Conservation (phyloP, 2,888 invertebrate genomes). For the Polydesmus complanatus region DNA sequence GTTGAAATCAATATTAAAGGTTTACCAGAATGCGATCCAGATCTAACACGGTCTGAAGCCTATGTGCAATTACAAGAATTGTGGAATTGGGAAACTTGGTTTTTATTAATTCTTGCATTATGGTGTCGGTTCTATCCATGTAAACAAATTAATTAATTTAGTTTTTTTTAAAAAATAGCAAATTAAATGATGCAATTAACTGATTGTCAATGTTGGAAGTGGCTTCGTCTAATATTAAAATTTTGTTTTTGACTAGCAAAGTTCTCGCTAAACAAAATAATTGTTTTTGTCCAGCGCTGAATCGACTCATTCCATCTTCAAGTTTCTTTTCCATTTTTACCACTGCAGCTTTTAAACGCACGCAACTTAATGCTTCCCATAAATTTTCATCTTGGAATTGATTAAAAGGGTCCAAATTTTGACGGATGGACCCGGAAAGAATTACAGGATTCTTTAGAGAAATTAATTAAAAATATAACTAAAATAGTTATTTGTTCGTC, state of each 20-base stretch:
- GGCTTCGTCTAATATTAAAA: slow-evolving; percentile 83
- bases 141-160: not conserved
- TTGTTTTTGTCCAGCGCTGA: slow-evolving; percentile 81
- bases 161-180: not conserved
- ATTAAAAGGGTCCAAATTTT: slow-evolving; percentile 79
- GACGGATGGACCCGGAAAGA: slow-evolving; percentile 73
- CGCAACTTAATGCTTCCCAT: slow-evolving; percentile 73
- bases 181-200: not conserved
- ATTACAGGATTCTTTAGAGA: slow-evolving; percentile 53
- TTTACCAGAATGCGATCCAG: too few relatives aligned
- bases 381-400: slow-evolving; percentile 60
- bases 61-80: slow-evolving; percentile 17
- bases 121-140: slow-evolving; percentile 11
- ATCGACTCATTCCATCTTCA: slow-evolving; percentile 55
- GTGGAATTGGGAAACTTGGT: slow-evolving; percentile 15
- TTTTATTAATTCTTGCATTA: slow-evolving; percentile 15
- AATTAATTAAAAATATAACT: not conserved
- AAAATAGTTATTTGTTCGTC: not conserved
- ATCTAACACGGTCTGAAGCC: slow-evolving; percentile 18
- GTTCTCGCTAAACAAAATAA: slow-evolving; percentile 79
- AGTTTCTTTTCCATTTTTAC: slow-evolving; percentile 48
- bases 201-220: slow-evolving; percentile 73
- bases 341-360: slow-evolving; percentile 58
- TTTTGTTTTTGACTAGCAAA: slow-evolving; percentile 64
- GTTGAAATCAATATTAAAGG: too few relatives aligned